Evolutionary conservation across 2,797 vertebrate species (phyloP).

Genomic region (Acropternis orthonyx): DNA sequence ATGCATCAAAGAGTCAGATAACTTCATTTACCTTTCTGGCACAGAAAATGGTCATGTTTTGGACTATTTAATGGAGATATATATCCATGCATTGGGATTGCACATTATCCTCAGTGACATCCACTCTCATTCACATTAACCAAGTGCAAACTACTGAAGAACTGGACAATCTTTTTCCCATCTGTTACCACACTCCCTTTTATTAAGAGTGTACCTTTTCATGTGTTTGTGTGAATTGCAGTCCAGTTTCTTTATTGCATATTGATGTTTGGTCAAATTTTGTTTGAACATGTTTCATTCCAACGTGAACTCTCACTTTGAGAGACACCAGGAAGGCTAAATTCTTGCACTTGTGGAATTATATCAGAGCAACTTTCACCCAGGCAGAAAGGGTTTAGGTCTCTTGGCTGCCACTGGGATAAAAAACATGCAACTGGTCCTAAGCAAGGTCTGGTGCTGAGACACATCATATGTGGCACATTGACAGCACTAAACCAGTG

Average conservation of each 20-base stretch:
- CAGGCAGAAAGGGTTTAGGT: background rate
- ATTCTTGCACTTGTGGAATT: background rate
- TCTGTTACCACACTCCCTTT: background rate
- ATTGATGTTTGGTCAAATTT: background rate
- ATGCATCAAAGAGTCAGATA: background rate
- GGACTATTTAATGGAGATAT: background rate
- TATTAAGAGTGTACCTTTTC: rapidly evolving
- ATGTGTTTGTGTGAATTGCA: background rate
- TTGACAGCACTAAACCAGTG: background rate
- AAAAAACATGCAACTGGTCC: background rate
- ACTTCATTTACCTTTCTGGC: background rate
- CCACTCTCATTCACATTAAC: background rate
- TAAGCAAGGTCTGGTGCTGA: background rate
- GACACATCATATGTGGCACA: background rate
- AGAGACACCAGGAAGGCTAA: background rate
- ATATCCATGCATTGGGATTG: background rate
- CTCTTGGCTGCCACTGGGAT: background rate
- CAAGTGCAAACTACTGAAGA: background rate
- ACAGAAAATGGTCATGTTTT: background rate
- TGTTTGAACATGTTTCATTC: background rate
- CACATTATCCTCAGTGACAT: background rate
- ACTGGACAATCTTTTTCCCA: background rate
- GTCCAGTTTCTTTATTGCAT: background rate
- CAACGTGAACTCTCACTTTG: background rate
- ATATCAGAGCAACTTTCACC: background rate